Conservation (phyloP, 1,140 invertebrate species). For the Eupeodes corollae region DNA sequence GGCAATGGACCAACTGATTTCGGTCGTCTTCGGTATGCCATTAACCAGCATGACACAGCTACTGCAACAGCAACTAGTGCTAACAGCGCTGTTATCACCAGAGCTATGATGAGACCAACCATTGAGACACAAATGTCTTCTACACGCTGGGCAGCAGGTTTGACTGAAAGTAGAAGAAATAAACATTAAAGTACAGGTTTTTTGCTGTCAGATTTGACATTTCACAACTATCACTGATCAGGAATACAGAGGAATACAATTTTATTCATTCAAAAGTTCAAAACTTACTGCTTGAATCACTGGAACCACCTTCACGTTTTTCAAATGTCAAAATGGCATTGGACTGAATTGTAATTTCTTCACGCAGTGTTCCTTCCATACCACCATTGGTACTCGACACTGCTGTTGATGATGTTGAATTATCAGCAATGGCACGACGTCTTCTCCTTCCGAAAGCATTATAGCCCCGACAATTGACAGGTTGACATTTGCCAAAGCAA, state of each 20-base stretch:
- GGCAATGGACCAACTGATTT: slow-evolving; percentile 78
- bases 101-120: slow-evolving; percentile 80
- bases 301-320: slow-evolving; percentile 57
- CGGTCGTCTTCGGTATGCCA: slow-evolving; percentile 78
- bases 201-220: too few relatives aligned
- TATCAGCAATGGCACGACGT: slow-evolving; percentile 50
- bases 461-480: slow-evolving; percentile 82
- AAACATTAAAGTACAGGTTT: too few relatives aligned
- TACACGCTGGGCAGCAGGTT: slow-evolving; percentile 51
- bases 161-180: slow-evolving; percentile 14
- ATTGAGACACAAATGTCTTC: slow-evolving; percentile 90
- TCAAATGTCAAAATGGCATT: slow-evolving; percentile 85
- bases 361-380: slow-evolving; percentile 72
- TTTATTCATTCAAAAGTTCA: too few relatives aligned
- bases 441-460: slow-evolving; percentile 76
- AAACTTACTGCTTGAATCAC: slow-evolving; percentile 60
- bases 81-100: slow-evolving; percentile 81
- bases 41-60: slow-evolving; percentile 87
- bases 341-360: slow-evolving; percentile 86
- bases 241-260: too few relatives aligned
- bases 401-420: slow-evolving; percentile 46
- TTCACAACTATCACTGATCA: too few relatives aligned
- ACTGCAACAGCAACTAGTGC: slow-evolving; percentile 86
- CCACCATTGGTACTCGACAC: slow-evolving; percentile 31
- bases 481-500: slow-evolving; percentile 90